These are phyloP conservation scores for Leptinotarsa haldemani DNA, from an alignment of 2,888 invertebrate species.

Conservation along the genomic window DNA sequence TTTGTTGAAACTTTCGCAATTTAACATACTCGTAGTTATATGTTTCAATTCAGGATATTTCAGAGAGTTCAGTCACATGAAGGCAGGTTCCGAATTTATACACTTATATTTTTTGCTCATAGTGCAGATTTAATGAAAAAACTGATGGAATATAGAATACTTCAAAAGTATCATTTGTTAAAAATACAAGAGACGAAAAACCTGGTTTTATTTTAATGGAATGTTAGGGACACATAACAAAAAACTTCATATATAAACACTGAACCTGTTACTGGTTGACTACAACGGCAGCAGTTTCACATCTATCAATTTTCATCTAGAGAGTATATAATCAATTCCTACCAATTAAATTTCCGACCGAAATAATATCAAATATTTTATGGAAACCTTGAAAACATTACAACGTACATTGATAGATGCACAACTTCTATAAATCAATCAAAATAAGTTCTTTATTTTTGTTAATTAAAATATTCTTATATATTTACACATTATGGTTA, in stretches of 20 bases:
- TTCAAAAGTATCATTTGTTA: no score
- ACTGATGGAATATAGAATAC: no score
- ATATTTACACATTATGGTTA: conserved; percentile 46
- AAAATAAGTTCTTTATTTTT: conserved; percentile 27
- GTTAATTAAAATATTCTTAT: conserved; percentile 28
- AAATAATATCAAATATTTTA: conserved; percentile 9
- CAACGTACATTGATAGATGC: background rate
- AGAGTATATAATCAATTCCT: conserved; percentile 15
- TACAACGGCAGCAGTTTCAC: background rate
- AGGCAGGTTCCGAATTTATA: background rate
- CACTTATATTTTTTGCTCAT: background rate
- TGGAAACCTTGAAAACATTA: background rate
- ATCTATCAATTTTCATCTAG: background rate
- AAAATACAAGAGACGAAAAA: no score
- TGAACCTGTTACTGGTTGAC: conserved; percentile 2
- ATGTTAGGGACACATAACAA: background rate
- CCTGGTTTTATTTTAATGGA: background rate
- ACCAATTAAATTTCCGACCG: conserved; percentile 9
- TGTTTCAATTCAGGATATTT: background rate
- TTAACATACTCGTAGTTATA: no score
- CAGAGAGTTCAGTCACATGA: background rate
- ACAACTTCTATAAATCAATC: background rate
- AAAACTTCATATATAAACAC: background rate
- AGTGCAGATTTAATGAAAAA: background rate
- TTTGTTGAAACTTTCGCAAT: no score